Conservation (phyloP, 2,888 invertebrate species). For the Cephus pygmeus region DNA sequence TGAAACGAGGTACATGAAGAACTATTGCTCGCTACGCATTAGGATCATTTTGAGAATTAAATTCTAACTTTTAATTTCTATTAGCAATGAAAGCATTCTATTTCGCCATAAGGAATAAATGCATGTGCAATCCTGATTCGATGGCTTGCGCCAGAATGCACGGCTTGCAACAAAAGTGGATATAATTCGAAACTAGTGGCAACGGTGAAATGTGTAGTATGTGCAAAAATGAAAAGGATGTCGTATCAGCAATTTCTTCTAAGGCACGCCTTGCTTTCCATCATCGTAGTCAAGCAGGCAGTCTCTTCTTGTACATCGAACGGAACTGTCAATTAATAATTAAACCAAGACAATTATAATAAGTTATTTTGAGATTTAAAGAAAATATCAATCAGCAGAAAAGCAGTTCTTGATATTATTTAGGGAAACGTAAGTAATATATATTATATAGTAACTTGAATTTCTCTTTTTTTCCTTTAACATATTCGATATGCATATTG, state of each 20-base stretch:
- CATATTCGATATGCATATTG: background rate
- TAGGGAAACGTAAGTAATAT: background rate
- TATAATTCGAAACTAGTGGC: conserved; percentile 14
- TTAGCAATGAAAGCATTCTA: background rate
- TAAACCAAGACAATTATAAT: background rate
- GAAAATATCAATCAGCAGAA: background rate
- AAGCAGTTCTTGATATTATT: background rate
- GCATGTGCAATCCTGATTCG: background rate
- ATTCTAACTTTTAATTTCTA: background rate
- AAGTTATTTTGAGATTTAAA: background rate
- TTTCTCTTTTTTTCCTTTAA: background rate
- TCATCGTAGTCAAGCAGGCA: background rate
- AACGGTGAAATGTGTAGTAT: conserved; percentile 39
- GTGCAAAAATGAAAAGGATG: conserved; percentile 49
- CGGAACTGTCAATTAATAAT: background rate
- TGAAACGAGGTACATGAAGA: background rate
- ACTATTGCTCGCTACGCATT: background rate
- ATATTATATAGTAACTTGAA: background rate
- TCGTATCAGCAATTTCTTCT: conserved; percentile 50
- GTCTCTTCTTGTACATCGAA: background rate
- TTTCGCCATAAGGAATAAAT: background rate
- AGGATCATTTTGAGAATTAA: background rate
- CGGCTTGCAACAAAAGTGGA: conserved; percentile 19
- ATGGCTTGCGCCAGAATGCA: conserved; percentile 14
- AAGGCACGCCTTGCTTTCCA: conserved; percentile 19